Conservation (phyloP, 1,140 invertebrate species). For the Papilio dardanus region DNA sequence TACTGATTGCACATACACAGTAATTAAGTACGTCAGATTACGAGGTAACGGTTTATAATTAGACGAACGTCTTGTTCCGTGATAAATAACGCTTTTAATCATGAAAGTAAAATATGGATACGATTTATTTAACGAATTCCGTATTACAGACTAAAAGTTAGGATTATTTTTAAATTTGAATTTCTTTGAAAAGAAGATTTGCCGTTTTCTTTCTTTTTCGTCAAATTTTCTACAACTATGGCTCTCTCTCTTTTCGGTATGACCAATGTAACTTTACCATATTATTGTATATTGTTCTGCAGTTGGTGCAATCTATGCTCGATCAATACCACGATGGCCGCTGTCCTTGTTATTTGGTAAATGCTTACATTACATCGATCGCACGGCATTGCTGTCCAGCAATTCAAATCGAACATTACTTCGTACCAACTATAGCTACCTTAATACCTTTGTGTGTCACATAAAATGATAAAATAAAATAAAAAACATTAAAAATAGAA, state of each 20-base stretch:
- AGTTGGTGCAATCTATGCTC: neutral
- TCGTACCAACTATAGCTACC: neutral
- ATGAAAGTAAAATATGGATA: neutral
- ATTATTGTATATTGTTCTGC: neutral
- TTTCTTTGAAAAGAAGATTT: too few relatives aligned
- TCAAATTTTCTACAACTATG: neutral
- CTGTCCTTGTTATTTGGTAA: conserved; percentile 21
- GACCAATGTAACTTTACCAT: neutral
- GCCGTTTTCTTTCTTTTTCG: neutral
- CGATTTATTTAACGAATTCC: too few relatives aligned
- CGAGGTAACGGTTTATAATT: too few relatives aligned
- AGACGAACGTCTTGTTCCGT: neutral
- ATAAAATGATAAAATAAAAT: neutral
- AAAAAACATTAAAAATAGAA: too few relatives aligned
- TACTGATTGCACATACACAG: too few relatives aligned
- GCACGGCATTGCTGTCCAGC: neutral
- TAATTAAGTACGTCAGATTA: too few relatives aligned
- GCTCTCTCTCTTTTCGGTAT: too few relatives aligned
- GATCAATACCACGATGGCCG: conserved; percentile 19
- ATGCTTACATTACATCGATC: neutral
- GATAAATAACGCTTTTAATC: neutral
- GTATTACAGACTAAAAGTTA: neutral
- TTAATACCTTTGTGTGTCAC: too few relatives aligned
- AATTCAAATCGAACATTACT: neutral
- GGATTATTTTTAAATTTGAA: too few relatives aligned